Evolutionary conservation across 1,140 invertebrate species (phyloP).

Genomic region (Saccostrea glomerata): DNA sequence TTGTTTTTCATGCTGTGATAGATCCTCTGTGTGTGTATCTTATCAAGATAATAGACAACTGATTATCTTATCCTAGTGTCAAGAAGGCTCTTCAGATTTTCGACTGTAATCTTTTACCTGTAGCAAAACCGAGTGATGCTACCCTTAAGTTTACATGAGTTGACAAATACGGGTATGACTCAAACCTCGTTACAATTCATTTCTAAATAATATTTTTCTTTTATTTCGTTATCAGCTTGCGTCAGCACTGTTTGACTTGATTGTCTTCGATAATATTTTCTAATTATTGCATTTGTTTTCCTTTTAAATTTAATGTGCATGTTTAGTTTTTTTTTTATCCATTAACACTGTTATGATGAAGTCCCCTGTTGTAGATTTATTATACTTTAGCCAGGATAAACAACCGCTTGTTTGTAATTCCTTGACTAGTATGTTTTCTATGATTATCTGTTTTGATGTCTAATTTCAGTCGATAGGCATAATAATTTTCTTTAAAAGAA

Average conservation of each 20-base stretch:
- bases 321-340: no score
- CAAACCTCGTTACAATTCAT: not conserved
- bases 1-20: not conserved
- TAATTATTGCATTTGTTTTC: no score
- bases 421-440: no score
- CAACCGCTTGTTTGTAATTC: no score
- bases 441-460: no score
- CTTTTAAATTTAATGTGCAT: no score
- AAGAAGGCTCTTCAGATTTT: slow-evolving; percentile 6
- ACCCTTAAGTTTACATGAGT: not conserved
- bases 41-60: not conserved
- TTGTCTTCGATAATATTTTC: no score
- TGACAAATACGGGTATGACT: not conserved
- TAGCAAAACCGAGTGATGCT: not conserved
- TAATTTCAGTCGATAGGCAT: no score
- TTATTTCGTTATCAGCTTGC: not conserved
- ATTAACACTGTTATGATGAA: no score
- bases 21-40: not conserved
- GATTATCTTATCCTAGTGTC: slow-evolving; percentile 13
- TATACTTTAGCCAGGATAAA: no score
- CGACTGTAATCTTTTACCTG: not conserved
- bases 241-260: not conserved
- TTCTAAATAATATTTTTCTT: not conserved
- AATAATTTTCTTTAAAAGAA: no score
- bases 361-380: no score